These are phyloP conservation scores for Aphelocoma californica DNA, from an alignment of 2,797 vertebrate genomes.

Conservation along the genomic window DNA sequence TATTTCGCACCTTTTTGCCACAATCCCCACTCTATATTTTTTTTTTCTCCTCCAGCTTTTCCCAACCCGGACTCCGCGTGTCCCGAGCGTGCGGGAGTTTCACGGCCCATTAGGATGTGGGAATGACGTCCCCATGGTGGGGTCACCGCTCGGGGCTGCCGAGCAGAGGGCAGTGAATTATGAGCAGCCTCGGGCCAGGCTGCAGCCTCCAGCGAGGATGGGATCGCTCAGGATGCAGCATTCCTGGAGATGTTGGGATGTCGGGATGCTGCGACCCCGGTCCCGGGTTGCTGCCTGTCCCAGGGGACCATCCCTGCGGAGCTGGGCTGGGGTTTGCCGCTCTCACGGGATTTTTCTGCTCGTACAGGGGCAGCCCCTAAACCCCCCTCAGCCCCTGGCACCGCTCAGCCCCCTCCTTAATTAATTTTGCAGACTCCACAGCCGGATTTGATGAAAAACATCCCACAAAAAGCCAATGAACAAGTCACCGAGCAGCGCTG, in stretches of 20 bases:
- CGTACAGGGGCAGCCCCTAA: fast-evolving
- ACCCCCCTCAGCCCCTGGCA: not conserved
- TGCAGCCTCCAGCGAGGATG: fast-evolving
- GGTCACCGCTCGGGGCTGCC: not conserved
- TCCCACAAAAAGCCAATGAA: conserved; percentile 7
- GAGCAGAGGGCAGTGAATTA: not conserved
- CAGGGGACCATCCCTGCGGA: not conserved
- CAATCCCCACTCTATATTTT: not conserved
- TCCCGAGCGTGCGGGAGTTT: not conserved
- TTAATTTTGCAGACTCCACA: conserved; percentile 1
- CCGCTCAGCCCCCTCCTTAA: not conserved
- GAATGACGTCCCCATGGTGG: not conserved
- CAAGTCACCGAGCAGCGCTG: not conserved
- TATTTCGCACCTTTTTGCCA: fast-evolving
- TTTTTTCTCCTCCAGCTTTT: not conserved
- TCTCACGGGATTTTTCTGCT: not conserved
- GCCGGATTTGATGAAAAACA: conserved; percentile 44
- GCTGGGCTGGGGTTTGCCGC: not conserved
- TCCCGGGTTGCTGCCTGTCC: not conserved
- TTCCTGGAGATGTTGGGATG: not conserved
- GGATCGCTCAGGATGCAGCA: not conserved
- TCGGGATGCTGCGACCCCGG: not conserved
- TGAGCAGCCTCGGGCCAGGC: not conserved
- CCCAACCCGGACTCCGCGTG: not conserved
- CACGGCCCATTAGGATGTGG: not conserved